Evolutionary conservation across 2,888 invertebrate species (phyloP).

Genomic region (Agrotis puta): DNA sequence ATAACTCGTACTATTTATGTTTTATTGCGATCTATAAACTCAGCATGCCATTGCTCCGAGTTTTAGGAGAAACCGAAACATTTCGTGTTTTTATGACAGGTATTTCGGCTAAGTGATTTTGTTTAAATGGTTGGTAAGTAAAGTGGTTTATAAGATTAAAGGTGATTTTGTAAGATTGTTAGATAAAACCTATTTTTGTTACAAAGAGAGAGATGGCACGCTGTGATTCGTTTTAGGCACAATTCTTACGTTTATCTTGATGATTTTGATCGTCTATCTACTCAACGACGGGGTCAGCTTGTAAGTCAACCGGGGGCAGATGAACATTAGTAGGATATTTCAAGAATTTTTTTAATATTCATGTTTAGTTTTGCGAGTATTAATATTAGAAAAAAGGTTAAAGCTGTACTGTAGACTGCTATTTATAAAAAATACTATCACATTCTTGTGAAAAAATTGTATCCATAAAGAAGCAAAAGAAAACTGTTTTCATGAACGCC

Average conservation of each 20-base stretch:
- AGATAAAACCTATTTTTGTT: background rate
- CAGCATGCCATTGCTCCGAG: constrained; percentile 35
- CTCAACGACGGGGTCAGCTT: no score
- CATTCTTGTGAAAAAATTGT: no score
- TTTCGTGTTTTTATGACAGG: constrained; percentile 25
- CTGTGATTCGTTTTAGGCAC: background rate
- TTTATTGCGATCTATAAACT: constrained; percentile 60
- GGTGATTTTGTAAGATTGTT: background rate
- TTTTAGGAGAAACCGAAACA: constrained; percentile 28
- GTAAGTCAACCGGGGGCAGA: no score
- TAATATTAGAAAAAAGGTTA: no score
- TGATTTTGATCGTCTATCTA: no score
- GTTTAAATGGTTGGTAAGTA: constrained; percentile 8
- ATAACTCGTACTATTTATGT: constrained; percentile 54
- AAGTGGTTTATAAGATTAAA: background rate
- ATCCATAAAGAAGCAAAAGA: background rate
- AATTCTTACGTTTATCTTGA: background rate
- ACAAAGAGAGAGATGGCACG: no score
- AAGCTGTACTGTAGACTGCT: no score
- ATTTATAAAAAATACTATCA: no score
- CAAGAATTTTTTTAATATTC: no score
- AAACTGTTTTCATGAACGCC: background rate
- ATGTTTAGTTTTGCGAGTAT: no score
- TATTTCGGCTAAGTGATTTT: constrained; percentile 40
- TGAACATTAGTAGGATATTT: no score